Conservation (phyloP, 35 echinoderm and acorn worm genomes). For the Apostichopus californicus region DNA sequence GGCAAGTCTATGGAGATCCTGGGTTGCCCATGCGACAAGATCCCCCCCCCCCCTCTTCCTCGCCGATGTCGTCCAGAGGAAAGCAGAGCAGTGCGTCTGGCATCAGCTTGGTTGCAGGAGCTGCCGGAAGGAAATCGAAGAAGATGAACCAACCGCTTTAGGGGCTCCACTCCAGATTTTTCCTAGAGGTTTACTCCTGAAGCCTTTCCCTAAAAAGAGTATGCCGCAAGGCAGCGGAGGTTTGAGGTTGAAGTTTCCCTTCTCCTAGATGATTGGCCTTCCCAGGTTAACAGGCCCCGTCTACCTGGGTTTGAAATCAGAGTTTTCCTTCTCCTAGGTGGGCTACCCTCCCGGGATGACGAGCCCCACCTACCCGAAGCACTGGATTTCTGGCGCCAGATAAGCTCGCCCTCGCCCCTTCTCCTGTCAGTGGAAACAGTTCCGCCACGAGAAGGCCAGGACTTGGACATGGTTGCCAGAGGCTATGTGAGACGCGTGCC, state of each 20-base stretch:
- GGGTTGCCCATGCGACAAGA: not conserved
- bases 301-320: too few species aligned
- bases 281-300: too few species aligned
- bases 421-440: too few species aligned
- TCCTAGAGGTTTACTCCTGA: not conserved
- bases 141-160: not conserved
- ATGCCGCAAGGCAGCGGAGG: slow-evolving; percentile 2
- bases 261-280: not conserved
- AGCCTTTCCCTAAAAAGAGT: slow-evolving; percentile 2
- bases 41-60: not conserved
- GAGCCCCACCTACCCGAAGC: too few species aligned
- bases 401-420: too few species aligned
- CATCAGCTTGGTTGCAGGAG: not conserved
- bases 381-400: too few species aligned
- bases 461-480: too few species aligned
- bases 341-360: too few species aligned
- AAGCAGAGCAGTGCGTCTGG: not conserved
- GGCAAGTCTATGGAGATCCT: too few species aligned
- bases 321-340: too few species aligned
- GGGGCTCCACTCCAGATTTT: not conserved
- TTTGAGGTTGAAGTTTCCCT: slow-evolving; percentile 2
- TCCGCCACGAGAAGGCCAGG: too few species aligned
- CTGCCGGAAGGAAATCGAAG: slow-evolving; percentile 7
- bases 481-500: too few species aligned
- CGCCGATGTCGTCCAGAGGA: slow-evolving; percentile 11